Conservation (phyloP, 2,113 vertebrate species). For the Bombycilla garrulus region DNA sequence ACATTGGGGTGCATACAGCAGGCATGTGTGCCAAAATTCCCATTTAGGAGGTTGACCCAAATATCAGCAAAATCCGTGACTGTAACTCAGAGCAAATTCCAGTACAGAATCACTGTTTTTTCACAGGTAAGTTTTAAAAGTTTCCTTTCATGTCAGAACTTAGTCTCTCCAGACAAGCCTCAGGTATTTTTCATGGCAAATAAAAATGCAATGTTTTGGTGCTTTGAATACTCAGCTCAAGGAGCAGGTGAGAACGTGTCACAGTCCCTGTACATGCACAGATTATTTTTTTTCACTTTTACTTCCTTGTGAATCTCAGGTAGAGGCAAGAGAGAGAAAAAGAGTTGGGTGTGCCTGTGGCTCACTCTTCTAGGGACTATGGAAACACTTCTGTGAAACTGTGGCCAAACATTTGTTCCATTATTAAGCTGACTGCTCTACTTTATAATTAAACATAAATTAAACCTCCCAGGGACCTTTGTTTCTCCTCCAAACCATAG, state of each 20-base stretch:
- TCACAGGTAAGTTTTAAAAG: neutral
- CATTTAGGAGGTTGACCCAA: neutral
- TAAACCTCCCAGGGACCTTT: neutral
- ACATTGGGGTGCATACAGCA: fast-evolving
- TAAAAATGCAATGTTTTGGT: neutral
- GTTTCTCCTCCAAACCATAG: neutral
- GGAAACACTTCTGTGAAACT: neutral
- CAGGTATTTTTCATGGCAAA: neutral
- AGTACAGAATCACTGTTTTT: neutral
- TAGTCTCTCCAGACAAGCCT: neutral
- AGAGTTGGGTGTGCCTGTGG: neutral
- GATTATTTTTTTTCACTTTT: neutral
- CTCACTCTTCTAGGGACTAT: neutral
- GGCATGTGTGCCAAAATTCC: neutral
- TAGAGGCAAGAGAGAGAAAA: neutral
- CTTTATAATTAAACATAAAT: neutral
- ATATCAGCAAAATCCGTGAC: neutral
- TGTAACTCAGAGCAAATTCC: neutral
- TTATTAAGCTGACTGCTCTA: neutral
- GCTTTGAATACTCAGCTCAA: neutral
- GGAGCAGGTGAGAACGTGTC: neutral
- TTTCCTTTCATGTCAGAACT: neutral
- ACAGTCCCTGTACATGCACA: neutral
- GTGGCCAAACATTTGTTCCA: neutral
- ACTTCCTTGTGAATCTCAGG: neutral